Evolutionary conservation across 2,797 vertebrate genomes (phyloP), one percentile per base, ranked within the genome.

Genomic region (Tangara arthus): DNA sequence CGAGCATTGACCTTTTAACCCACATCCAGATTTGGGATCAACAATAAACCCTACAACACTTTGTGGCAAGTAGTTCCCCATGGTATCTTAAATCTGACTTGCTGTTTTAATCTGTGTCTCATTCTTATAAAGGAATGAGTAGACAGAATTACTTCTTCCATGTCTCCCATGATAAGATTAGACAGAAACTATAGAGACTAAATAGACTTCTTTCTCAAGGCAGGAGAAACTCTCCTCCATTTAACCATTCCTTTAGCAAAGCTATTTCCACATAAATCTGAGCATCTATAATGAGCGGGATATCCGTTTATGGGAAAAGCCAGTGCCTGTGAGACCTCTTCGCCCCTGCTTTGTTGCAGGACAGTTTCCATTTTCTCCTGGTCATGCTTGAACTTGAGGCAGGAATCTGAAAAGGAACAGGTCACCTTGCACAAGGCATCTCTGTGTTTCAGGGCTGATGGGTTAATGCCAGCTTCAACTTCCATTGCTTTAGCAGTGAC

Each of bases 201-300:
- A 44, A 52, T 5, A 24, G 28, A 28, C 19, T 60, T 52, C 9
- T 44, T 79, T 63, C 47, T 73, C 28, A 60, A 84, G 22, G 30
- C 37, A 64, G 28, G 52, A 64, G 8, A 42, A 83, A 44, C 23
- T 41, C 15, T 72, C 11, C 27, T 70, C 18, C 23, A 39, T 59
- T 65, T 77, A 82, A 61, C 20, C n/a, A 42, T 57, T 50, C 41
- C n/a, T 82, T 92, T 42, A 89, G 14, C 24, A 65, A 85, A 72
- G 20, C 14, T 12, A 53, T 47, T 47, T 81, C n/a, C 26, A n/a
- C 22, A 8, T 8, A 21, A 18, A 57, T 39, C 32, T 57, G 39
- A 53, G 7, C 35, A 63, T 24, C 37, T 53, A 6, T 49, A 65
- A 78, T 15, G 24, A 82, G 27, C 2, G 64, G 24, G 37, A 42